phyloP scores from a whole-genome alignment of 53 echinoderm and acorn worm genomes.

The Holothuria leucospilota region DNA sequence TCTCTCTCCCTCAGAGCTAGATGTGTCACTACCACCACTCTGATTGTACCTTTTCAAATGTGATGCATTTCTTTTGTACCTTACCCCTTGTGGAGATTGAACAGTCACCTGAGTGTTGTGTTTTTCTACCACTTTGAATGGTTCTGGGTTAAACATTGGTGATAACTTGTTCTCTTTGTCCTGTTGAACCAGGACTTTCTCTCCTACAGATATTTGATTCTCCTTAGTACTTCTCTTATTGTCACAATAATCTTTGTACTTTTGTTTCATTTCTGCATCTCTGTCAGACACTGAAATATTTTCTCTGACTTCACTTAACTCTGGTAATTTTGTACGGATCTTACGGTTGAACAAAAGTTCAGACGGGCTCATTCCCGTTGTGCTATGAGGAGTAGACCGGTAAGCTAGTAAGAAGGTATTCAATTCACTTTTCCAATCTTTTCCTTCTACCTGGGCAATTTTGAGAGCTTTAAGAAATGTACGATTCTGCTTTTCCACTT shows the following conservation, averaged over 20 bases:
- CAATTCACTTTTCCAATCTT: constrained; percentile 52
- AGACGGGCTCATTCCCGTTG: constrained; percentile 65
- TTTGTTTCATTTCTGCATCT: constrained; percentile 57
- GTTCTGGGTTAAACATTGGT: constrained; percentile 54
- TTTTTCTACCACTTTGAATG: constrained; percentile 62
- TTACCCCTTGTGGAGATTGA: constrained; percentile 59
- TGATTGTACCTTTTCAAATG: constrained; percentile 37
- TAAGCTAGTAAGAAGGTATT: constrained; percentile 35
- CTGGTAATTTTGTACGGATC: constrained; percentile 61
- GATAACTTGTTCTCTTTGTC: constrained; percentile 59
- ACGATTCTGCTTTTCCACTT: constrained; percentile 68
- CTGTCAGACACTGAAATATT: constrained; percentile 46
- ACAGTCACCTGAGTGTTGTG: constrained; percentile 53
- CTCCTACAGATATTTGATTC: constrained; percentile 47
- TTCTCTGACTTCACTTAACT: constrained; percentile 2
- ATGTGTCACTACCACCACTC: background rate
- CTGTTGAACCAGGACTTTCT: constrained; percentile 60
- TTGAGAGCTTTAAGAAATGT: constrained; percentile 56
- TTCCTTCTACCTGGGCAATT: constrained; percentile 59
- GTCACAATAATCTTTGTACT: too few relatives aligned
- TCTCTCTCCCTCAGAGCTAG: background rate
- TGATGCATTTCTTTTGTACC: constrained; percentile 58
- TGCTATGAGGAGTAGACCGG: constrained; percentile 43
- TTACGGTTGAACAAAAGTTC: constrained; percentile 63
- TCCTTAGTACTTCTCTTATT: constrained; percentile 42